These are phyloP conservation scores for Phoenicopterus ruber DNA, from an alignment of 2,113 vertebrate genomes.

Conservation along the genomic window DNA sequence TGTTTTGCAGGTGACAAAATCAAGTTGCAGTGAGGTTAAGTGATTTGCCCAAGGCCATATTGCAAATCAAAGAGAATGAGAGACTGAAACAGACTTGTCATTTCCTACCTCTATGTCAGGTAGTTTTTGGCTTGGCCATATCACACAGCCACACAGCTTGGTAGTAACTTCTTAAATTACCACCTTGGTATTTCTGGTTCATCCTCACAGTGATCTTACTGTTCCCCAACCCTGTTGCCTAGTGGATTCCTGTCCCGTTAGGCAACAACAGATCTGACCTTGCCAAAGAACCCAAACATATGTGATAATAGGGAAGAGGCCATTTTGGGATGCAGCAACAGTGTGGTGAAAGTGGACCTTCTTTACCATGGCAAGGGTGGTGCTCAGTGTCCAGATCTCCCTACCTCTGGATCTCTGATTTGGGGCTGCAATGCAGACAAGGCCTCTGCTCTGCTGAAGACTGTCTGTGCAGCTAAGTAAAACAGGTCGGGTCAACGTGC, in stretches of 20 bases:
- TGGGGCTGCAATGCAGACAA: not conserved
- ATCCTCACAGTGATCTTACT: not conserved
- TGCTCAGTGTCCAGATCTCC: not conserved
- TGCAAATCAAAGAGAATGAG: not conserved
- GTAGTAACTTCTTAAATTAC: not conserved
- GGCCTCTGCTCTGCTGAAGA: not conserved
- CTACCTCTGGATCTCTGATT: not conserved
- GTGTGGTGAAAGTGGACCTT: not conserved
- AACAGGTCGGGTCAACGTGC: not conserved
- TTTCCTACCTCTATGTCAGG: not conserved
- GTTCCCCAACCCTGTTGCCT: not conserved
- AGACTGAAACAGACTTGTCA: not conserved
- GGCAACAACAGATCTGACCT: not conserved
- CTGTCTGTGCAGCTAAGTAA: not conserved
- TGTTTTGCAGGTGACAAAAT: not conserved
- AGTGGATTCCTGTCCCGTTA: not conserved
- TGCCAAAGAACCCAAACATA: not conserved
- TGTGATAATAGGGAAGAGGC: accelerated
- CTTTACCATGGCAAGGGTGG: not conserved
- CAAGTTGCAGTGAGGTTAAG: not conserved
- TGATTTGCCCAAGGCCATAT: not conserved
- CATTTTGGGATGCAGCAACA: not conserved
- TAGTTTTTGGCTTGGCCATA: not conserved
- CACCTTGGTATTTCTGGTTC: not conserved
- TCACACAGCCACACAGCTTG: not conserved